These are phyloP conservation scores for Palaemon carinicauda DNA, from an alignment of 1,140 invertebrate species.

Conservation along the genomic window DNA sequence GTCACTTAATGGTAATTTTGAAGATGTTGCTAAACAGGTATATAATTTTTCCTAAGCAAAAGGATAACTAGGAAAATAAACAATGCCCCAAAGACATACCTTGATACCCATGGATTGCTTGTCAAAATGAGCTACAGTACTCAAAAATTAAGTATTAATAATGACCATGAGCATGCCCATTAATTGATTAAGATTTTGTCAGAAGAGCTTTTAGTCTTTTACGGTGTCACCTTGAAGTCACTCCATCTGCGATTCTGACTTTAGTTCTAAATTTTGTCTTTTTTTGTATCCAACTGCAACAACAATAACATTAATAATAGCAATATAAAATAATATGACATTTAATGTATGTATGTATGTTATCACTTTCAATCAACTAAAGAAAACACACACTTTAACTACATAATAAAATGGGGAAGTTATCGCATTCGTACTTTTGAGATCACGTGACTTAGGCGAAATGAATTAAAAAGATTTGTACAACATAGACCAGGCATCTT, in stretches of 20 bases:
- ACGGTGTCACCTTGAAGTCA: slow-evolving; percentile 7
- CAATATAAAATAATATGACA: slow-evolving; percentile 11
- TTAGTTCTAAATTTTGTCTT: not conserved
- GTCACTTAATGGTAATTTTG: no score
- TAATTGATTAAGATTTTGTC: not conserved
- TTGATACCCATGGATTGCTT: not conserved
- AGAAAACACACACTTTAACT: slow-evolving; percentile 30
- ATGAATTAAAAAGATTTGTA: slow-evolving; percentile 53
- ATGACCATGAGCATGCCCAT: not conserved
- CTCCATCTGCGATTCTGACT: slow-evolving; percentile 16
- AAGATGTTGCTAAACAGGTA: no score
- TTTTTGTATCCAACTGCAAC: not conserved
- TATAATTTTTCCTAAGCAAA: not conserved
- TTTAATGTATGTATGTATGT: slow-evolving; percentile 45
- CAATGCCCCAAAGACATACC: slow-evolving; percentile 9
- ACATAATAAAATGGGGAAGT: slow-evolving; percentile 42
- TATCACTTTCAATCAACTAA: slow-evolving; percentile 54
- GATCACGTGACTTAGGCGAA: slow-evolving; percentile 55
- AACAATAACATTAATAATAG: slow-evolving; percentile 10
- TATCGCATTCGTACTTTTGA: slow-evolving; percentile 49
- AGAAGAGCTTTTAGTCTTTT: not conserved
- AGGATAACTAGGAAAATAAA: not conserved
- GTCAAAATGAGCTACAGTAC: not conserved
- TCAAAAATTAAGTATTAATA: not conserved
- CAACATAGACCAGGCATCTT: slow-evolving; percentile 49